Evolutionary conservation across 1,140 invertebrate species (phyloP), one percentile per base, ranked within the genome.

Genomic region (Aphis craccivora): DNA sequence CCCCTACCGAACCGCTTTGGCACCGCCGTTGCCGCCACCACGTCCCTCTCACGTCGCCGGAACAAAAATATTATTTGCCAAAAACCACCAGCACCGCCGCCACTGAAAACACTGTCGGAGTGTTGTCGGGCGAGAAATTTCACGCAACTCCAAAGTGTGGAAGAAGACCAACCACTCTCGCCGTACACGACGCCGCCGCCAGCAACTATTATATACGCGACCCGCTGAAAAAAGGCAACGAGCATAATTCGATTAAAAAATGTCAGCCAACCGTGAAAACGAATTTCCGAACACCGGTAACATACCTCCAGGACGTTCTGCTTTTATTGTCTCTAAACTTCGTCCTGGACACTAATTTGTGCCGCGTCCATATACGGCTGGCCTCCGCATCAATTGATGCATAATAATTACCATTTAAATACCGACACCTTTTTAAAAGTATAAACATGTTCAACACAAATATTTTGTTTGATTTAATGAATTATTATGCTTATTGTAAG

Each of bases 51-150:
- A 11, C 51, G 51, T 22, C 22, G 87, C 37, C 51, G 88, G 43
- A 90, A 90, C 89, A 37, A 90, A 90, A 90, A 90, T 90, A 90
- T 90, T 90, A 90, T 90, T 90, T 67, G 89, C 89, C 89, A 90
- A 90, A 90, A 90, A 90, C 89, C 89, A 35, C 86, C 45, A 30
- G 45, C 86, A 30, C 37, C 40, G 88, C 48, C 23, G 30, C 87
- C n/a, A 23, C 48, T 23, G n/a, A n/a, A 51, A 37, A 37, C 88
- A 37, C 35, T 37, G 51, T 25, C 86, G 86, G 86, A n/a, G 87
- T 53, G 45, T 53, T 53, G 35, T 67, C 55, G 89, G 89, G 53
- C 55, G 89, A 90, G 55, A 90, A 90, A 89, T 89, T 43, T 67
- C 55, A 60, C 53, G 55, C 89, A 40, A 43, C 88, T 53, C 25